Evolutionary conservation across 2,888 invertebrate genomes (phyloP).

Genomic region (Neoaliturus tenellus): DNA sequence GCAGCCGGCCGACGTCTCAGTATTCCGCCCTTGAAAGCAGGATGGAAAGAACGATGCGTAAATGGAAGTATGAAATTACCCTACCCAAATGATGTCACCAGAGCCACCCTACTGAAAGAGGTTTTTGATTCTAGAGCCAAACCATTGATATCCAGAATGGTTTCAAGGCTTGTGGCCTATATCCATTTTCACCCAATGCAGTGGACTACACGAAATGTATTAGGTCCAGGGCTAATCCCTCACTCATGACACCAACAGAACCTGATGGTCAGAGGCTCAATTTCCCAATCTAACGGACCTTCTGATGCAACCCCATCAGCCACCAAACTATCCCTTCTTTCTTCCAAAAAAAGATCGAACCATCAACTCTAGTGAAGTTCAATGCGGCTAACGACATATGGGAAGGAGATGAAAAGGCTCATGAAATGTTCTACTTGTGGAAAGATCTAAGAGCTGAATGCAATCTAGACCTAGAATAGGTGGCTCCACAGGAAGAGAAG

Average conservation of each 20-base stretch:
- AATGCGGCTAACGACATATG: not conserved
- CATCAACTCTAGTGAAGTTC: not conserved
- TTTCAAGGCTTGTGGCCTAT: constrained; percentile 26
- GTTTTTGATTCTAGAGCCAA: not conserved
- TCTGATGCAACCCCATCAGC: too few relatives aligned
- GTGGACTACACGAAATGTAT: constrained; percentile 15
- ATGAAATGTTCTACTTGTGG: not conserved
- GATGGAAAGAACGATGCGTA: constrained; percentile 43
- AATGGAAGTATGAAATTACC: constrained; percentile 4
- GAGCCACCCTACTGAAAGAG: not conserved
- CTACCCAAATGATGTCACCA: not conserved
- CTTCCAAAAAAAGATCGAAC: not conserved
- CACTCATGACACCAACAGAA: not conserved
- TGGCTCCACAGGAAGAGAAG: too few relatives aligned
- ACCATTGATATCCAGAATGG: constrained; percentile 11
- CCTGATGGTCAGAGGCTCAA: not conserved
- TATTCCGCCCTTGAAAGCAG: constrained; percentile 64
- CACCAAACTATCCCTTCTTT: not conserved
- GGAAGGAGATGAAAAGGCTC: constrained; percentile 9
- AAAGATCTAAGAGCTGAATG: too few relatives aligned
- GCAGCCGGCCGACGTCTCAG: constrained; percentile 64
- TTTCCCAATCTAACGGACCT: too few relatives aligned
- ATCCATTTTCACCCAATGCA: not conserved
- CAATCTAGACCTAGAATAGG: too few relatives aligned
- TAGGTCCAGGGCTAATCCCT: not conserved